Percentiles rank a stretch among this genome's conserved stretches.
These are phyloP conservation scores for Diarsia mendica DNA, from an alignment of 2,888 invertebrate genomes.

Conservation along the genomic window DNA sequence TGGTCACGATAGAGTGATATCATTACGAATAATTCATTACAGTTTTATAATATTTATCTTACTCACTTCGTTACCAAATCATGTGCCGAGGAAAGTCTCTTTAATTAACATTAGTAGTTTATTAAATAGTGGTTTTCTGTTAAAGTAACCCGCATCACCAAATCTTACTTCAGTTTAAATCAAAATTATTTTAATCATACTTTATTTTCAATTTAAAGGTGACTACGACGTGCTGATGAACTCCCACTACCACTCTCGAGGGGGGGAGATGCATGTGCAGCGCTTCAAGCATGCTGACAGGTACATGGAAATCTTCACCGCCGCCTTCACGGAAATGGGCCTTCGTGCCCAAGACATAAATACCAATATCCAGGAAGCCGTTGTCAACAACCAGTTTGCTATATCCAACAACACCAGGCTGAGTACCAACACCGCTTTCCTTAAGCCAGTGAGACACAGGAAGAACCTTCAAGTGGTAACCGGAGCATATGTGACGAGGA, in stretches of 20 bases:
- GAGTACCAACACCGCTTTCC: constrained; percentile 85
- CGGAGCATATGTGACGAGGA: constrained; percentile 84
- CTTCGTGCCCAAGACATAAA: constrained; percentile 84
- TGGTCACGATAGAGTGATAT: not conserved
- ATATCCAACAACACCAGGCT: constrained; percentile 85
- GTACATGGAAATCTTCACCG: constrained; percentile 82
- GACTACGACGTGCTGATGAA: constrained; percentile 87
- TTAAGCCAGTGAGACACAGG: constrained; percentile 83
- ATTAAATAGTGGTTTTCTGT: not conserved
- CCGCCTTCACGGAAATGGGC: constrained; percentile 85
- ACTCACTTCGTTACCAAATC: not conserved
- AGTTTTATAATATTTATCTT: not conserved
- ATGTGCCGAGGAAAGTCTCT: not conserved
- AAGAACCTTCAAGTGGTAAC: constrained; percentile 84
- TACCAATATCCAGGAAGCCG: constrained; percentile 84
- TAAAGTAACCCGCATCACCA: not conserved
- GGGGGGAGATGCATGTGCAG: constrained; percentile 86
- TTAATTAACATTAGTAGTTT: not conserved
- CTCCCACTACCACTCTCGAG: constrained; percentile 85
- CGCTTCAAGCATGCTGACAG: constrained; percentile 84
- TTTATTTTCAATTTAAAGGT: constrained; percentile 75
- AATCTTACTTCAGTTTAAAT: not conserved
- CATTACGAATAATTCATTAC: not conserved
- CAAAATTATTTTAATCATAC: not conserved
- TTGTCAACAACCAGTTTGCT: constrained; percentile 85